Evolutionary conservation across 2,113 vertebrate species (phyloP), one percentile per base, ranked within the genome.

Genomic region (Mungos mungo): DNA sequence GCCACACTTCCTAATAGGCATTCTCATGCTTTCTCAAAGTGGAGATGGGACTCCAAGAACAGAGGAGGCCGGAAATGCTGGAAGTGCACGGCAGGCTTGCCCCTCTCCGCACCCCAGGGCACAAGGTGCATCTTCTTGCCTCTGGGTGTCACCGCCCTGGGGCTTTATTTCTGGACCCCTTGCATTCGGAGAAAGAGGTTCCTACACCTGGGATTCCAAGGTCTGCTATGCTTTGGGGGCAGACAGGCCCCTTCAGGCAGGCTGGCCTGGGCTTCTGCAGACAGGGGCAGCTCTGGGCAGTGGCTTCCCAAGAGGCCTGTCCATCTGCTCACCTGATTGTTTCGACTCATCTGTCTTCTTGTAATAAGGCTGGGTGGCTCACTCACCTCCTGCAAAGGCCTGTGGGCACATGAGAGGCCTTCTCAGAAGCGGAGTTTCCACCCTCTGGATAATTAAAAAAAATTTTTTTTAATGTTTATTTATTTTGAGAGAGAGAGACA

Each of bases 31-130:
- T n/a, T 50, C 0, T 23, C 38, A 6, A 71, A 66, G 50, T 31
- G 76, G 14, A 60, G 38, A 15, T 14, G 76, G 57, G 47, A 14
- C 74, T 45, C 45, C 16, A 19, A 33, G 50, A 63, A 31, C 38
- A 1, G 15, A 25, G 52, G 66, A 60, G 47, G 16, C 69, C 25
- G 82, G 50, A 33, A 21, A 15, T 1, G 1, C 2, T 27, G 27
- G 3, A 6, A 5, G 19, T 45, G 5, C 57, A 12, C 2, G n/a
- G 71, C 14, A 0, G 11, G 65, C 21, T 2, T 9, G 1, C 25
- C 54, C 11, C 33, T 66, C 29, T 50, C 31, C 8, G 29, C 12
- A 5, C 33, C 18, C 16, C 38, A 2, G 14, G 52, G 57, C 65
- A 41, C 2, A 2, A 9, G n/a, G 27, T 29, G 33, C n/a, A 27